Conservation (phyloP, 92 coral and sea anemone genomes). For the Montipora capitata region DNA sequence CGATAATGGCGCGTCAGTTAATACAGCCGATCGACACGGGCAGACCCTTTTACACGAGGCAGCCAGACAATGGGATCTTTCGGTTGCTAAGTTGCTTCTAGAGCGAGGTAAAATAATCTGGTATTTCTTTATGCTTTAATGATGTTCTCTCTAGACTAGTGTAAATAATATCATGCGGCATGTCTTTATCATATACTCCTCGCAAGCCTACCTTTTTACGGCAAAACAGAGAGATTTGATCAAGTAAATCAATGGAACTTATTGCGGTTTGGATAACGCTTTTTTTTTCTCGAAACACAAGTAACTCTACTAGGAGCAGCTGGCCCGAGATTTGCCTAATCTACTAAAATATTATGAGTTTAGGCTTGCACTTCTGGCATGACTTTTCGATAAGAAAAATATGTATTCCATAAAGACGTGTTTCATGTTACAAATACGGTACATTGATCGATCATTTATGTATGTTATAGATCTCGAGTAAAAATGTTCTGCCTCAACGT, state of each 20-base stretch:
- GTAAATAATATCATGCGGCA: too few species aligned
- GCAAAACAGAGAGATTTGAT: neutral
- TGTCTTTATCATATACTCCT: neutral
- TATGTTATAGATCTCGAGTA: neutral
- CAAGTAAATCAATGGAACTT: neutral
- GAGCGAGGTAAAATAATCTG: slow-evolving; percentile 81
- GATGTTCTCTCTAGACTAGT: neutral
- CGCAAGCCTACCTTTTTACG: neutral
- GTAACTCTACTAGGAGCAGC: too few species aligned
- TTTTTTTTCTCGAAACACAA: too few species aligned
- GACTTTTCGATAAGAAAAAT: neutral
- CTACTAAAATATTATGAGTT: too few species aligned
- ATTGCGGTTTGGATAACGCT: neutral
- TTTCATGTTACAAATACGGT: neutral
- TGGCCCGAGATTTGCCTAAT: too few species aligned
- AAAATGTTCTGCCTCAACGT: slow-evolving; percentile 7
- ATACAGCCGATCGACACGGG: slow-evolving; percentile 93
- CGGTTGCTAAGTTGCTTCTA: slow-evolving; percentile 89
- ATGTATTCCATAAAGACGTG: neutral
- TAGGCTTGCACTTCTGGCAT: neutral
- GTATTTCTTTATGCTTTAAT: neutral
- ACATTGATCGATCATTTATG: neutral
- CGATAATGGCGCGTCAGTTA: slow-evolving; percentile 86
- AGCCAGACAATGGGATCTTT: slow-evolving; percentile 95
- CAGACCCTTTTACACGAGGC: slow-evolving; percentile 96